These are phyloP conservation scores for Tenebrosternarchus preto DNA, from an alignment of 2,113 vertebrate genomes.

Conservation along the genomic window DNA sequence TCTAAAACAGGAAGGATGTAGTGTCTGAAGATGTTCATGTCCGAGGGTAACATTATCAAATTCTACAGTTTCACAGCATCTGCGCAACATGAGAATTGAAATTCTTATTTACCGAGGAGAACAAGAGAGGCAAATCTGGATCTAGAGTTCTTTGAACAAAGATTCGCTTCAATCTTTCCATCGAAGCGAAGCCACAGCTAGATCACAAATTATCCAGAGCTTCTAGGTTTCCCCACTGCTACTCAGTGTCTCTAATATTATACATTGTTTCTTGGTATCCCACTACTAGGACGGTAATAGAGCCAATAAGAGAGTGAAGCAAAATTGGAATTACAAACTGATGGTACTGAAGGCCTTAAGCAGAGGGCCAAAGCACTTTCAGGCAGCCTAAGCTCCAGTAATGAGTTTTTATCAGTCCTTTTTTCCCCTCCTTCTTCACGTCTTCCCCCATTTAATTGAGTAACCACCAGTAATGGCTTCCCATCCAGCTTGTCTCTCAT, in stretches of 20 bases:
- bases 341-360: background rate
- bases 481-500: background rate
- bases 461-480: constrained; percentile 26
- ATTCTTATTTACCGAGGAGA: background rate
- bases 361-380: constrained; percentile 19
- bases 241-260: too few relatives aligned
- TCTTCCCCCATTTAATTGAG: constrained; percentile 38
- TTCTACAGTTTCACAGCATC: background rate
- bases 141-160: background rate
- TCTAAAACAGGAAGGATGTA: too few relatives aligned
- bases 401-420: constrained; percentile 13
- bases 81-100: background rate
- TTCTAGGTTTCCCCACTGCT: too few relatives aligned
- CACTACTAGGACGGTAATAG: background rate
- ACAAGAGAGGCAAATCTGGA: too few relatives aligned
- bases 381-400: constrained; percentile 4
- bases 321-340: constrained; percentile 3
- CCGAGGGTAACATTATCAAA: too few relatives aligned
- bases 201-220: background rate
- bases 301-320: background rate
- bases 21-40: too few relatives aligned
- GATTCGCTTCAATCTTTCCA: background rate
- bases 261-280: constrained; percentile 6
- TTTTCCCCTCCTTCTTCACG: background rate
- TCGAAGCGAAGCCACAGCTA: too few relatives aligned